A percentile compares a stretch with the other conserved stretches of the same genome.
These are phyloP conservation scores for Eidolon dupreanum DNA, from an alignment of 2,797 vertebrate genomes.

Conservation along the genomic window DNA sequence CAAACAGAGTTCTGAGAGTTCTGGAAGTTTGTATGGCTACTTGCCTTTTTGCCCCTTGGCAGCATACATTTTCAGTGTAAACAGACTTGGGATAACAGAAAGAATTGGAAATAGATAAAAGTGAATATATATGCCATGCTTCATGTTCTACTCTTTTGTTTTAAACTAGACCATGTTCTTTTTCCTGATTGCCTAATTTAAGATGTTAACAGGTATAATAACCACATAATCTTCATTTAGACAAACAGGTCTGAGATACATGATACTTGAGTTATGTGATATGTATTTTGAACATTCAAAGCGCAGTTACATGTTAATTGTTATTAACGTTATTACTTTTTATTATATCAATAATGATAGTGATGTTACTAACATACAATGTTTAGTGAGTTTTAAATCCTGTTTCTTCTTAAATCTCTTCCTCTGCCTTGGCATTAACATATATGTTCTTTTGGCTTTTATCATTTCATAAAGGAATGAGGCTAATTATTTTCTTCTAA, in stretches of 20 bases:
- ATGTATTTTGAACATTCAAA: not conserved
- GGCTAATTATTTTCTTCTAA: not conserved
- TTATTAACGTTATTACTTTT: not conserved
- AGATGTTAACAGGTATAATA: not conserved
- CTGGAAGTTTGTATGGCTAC: not conserved
- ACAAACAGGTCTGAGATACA: not conserved
- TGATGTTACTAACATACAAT: not conserved
- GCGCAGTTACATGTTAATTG: not conserved
- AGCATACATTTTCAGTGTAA: not conserved
- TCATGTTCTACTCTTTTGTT: not conserved
- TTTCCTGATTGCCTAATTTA: not conserved
- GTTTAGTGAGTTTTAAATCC: not conserved
- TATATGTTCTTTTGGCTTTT: not conserved
- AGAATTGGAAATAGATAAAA: not conserved
- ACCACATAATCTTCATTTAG: not conserved
- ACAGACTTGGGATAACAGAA: not conserved
- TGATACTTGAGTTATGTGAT: not conserved
- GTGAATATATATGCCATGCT: not conserved
- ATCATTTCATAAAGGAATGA: not conserved
- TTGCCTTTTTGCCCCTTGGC: not conserved
- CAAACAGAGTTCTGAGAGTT: not conserved
- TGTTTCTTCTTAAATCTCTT: not conserved
- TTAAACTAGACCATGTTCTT: not conserved
- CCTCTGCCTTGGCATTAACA: not conserved
- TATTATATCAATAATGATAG: not conserved